Conservation (phyloP, 2,113 vertebrate genomes). For the Cercocebus atys region DNA sequence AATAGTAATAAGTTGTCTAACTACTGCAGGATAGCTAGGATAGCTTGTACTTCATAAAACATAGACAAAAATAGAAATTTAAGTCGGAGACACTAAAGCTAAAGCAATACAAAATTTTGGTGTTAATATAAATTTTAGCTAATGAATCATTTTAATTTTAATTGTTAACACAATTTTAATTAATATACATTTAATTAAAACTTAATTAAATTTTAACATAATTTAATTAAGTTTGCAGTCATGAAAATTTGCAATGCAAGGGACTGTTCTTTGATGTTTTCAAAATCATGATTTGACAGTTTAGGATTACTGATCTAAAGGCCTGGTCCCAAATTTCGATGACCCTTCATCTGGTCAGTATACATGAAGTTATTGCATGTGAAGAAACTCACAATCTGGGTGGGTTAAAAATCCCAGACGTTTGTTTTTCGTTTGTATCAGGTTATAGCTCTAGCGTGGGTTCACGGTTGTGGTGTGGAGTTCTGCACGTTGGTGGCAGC, state of each 20-base stretch:
- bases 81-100: not conserved
- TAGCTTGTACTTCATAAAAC: not conserved
- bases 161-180: not conserved
- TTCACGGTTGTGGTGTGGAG: not conserved
- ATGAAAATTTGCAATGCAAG: accelerated
- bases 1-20: not conserved
- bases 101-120: not conserved
- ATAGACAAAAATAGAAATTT: not conserved
- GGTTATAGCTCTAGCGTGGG: accelerated
- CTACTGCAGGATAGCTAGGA: not conserved
- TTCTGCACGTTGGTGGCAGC: not conserved
- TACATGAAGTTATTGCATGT: accelerated
- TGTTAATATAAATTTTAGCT: not conserved
- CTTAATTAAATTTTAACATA: no score
- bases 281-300: not conserved
- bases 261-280: not conserved
- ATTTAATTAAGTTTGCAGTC: not conserved
- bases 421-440: not conserved
- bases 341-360: not conserved
- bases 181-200: no score
- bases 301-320: not conserved
- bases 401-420: not conserved
- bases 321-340: not conserved
- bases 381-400: not conserved
- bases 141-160: not conserved